Base-by-base conservation (phyloP, 2,888 invertebrate species). In the Doris montereyensis region DNA sequence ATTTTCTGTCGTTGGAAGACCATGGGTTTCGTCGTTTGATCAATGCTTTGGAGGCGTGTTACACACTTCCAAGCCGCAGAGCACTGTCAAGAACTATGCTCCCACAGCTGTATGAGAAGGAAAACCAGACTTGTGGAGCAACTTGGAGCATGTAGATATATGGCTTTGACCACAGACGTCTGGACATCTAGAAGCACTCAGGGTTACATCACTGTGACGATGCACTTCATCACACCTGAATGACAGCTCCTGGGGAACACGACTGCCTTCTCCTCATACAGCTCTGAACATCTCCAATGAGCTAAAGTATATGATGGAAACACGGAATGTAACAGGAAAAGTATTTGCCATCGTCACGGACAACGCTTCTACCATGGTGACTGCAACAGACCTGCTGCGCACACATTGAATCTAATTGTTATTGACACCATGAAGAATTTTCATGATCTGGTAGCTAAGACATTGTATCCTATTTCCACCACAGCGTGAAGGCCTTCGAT, bases 391-490 rank as follows among this genome's bases (percentile, higher is more conserved):
- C n/a, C n/a, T n/a, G n/a, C n/a, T n/a, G 71, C 71, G 2, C 71
- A 71, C 24, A 71, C 71, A 10, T 21, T 71, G 17, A 71, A 71
- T 35, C 35, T 71, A 2, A 21, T 71, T 17, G 71, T 71, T 4
- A 24, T 4, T n/a, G 71, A 71, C 35, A n/a, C 71, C 10, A 4
- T 71, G 34, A 34, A 58, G 10, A 58, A 57, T 26, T 30, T 58
- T 17, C n/a, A 32, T 24, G 60, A 35, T 26, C 17, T 57, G n/a
- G n/a, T n/a, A 10, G 26, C 21, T 30, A 30, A 28, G 28, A 57
- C 57, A 74, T 74, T n/a, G 57, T 58, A 8, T 32, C 30, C 17
- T 58, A 52, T 32, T 74, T 74, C 28, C 58, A 74, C 58, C n/a
- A 35, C 10, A 74, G 74, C 28, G 35, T 28, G 17, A 74, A 74